A percentile compares a stretch with the other conserved stretches of the same genome.
phyloP scores from a whole-genome alignment of 2,797 vertebrate species.

The Thalassophryne amazonica region DNA sequence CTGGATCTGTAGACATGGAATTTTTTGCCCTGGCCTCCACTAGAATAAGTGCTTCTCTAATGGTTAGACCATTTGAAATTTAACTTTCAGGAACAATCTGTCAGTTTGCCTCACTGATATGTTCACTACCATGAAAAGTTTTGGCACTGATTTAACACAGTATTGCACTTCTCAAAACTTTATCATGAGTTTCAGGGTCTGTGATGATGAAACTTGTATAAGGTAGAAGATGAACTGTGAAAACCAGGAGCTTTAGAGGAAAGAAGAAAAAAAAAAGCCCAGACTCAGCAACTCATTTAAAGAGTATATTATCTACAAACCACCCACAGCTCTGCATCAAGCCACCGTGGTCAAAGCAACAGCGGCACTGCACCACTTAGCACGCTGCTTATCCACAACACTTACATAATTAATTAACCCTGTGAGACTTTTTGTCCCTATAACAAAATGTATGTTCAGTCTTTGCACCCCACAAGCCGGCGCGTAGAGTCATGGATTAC shows the following conservation, averaged over 20 bases:
- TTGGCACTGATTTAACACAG: no score
- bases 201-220: constrained; percentile 9
- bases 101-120: no score
- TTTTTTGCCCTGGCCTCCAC: no score
- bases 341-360: constrained; percentile 47
- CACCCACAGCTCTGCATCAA: constrained; percentile 56
- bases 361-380: constrained; percentile 41
- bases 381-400: constrained; percentile 47
- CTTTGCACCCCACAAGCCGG: no score
- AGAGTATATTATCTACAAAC: constrained; percentile 32
- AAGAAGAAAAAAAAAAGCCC: constrained; percentile 32
- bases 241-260: constrained; percentile 17
- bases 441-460: constrained; percentile 19
- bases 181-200: no score
- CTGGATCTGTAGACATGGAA: no score
- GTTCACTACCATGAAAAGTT: no score
- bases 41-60: no score
- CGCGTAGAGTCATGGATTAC: no score
- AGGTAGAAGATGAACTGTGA: constrained; percentile 13
- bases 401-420: constrained; percentile 37
- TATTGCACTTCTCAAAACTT: no score
- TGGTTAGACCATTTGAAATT: no score
- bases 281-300: constrained; percentile 40
- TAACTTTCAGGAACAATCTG: no score
- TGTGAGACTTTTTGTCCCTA: constrained; percentile 12